Percentiles rank a stretch among this genome's conserved stretches.
These are phyloP conservation scores for Pipra filicauda DNA, from an alignment of 2,113 vertebrate genomes.

Conservation along the genomic window DNA sequence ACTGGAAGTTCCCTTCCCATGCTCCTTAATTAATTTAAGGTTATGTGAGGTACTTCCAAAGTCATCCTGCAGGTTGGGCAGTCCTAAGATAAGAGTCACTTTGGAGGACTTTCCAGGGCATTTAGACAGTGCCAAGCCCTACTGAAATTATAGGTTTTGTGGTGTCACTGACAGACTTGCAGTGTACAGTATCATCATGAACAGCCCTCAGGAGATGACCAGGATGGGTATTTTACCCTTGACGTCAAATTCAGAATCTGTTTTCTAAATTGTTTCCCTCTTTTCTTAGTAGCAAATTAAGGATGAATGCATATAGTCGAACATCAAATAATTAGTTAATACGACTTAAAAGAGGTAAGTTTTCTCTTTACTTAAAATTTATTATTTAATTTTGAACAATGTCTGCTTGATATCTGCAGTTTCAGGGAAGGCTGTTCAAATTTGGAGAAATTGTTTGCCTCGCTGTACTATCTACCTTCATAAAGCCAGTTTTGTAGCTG, in stretches of 20 bases:
- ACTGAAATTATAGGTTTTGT: not conserved
- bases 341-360: not conserved
- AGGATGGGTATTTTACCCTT: not conserved
- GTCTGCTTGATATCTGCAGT: not conserved
- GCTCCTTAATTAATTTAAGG: not conserved
- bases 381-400: not conserved
- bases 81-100: not conserved
- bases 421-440: not conserved
- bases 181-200: not conserved
- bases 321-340: not conserved
- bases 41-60: not conserved
- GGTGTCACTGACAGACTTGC: not conserved
- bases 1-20: not conserved
- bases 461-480: slow-evolving; percentile 24
- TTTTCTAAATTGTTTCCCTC: not conserved
- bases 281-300: not conserved
- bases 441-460: slow-evolving; percentile 2
- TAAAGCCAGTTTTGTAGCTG: slow-evolving; percentile 3
- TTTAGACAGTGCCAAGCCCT: not conserved
- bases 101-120: not conserved
- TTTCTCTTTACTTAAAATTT: not conserved
- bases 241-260: not conserved
- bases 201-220: not conserved
- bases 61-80: not conserved
- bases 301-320: not conserved